Evolutionary conservation across 2,888 invertebrate species (phyloP).

Genomic region (Leptinotarsa juncta): DNA sequence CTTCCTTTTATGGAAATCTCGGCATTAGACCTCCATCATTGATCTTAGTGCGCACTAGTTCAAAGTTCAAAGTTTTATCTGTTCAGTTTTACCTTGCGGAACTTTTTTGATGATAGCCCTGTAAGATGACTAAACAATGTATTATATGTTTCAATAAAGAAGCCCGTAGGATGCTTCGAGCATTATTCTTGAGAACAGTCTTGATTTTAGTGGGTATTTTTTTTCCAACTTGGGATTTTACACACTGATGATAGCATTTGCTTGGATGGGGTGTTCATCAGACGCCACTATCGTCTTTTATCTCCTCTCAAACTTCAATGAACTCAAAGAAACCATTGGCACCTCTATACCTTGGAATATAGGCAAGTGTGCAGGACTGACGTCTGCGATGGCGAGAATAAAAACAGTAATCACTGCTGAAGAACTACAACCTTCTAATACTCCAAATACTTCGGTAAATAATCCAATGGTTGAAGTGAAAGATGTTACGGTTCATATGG

Average conservation of each 20-base stretch:
- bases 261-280: constrained; percentile 76
- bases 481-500: constrained; percentile 48
- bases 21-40: too few relatives aligned
- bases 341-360: constrained; percentile 89
- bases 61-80: too few relatives aligned
- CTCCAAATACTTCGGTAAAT: constrained; percentile 32
- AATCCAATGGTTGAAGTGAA: constrained; percentile 48
- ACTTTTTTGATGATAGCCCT: too few relatives aligned
- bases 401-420: constrained; percentile 70
- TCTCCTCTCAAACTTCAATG: constrained; percentile 88
- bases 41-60: too few relatives aligned
- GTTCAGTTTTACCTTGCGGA: too few relatives aligned
- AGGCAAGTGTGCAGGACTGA: constrained; percentile 81
- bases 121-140: too few relatives aligned
- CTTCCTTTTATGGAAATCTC: too few relatives aligned
- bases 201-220: constrained; percentile 54
- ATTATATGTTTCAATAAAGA: constrained; percentile 69
- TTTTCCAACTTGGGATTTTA: constrained; percentile 57
- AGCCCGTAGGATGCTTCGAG: constrained; percentile 68
- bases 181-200: constrained; percentile 55
- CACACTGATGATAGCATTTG: constrained; percentile 68
- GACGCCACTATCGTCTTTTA: constrained; percentile 88
- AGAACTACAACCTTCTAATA: constrained; percentile 76
- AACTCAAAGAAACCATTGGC: constrained; percentile 86
- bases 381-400: constrained; percentile 79